Percentiles rank a stretch among this genome's conserved stretches.
These are phyloP conservation scores for Epizoanthus stellaris DNA, from an alignment of 92 coral and sea anemone species.

Conservation along the genomic window DNA sequence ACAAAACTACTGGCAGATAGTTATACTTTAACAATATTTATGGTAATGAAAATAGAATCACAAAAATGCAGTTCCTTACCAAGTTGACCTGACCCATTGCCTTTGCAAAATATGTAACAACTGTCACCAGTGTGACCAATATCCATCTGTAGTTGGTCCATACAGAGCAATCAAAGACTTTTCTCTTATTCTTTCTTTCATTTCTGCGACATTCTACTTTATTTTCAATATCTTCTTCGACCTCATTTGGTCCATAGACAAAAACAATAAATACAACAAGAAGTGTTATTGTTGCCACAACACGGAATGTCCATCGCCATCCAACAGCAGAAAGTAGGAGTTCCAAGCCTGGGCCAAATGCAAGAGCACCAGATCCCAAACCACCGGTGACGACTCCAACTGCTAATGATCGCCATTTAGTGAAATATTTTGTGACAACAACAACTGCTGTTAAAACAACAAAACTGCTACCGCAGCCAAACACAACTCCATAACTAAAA, in stretches of 20 bases:
- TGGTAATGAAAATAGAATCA: neutral
- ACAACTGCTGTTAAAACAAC: neutral
- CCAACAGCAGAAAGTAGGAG: neutral
- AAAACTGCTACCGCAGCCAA: slow-evolving; percentile 33
- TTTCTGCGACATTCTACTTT: neutral
- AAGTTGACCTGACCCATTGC: slow-evolving; percentile 40
- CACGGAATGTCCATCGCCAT: slow-evolving; percentile 10
- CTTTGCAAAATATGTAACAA: slow-evolving; percentile 20
- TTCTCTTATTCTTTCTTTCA: neutral
- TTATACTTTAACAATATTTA: too few relatives aligned
- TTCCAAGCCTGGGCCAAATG: slow-evolving; percentile 11
- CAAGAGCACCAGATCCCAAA: slow-evolving; percentile 15
- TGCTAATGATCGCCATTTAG: slow-evolving; percentile 39
- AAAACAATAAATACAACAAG: neutral
- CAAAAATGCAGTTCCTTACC: slow-evolving; percentile 7
- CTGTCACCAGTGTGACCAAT: slow-evolving; percentile 1
- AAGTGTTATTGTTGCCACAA: neutral
- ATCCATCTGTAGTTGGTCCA: slow-evolving; percentile 32
- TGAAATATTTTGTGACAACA: slow-evolving; percentile 31
- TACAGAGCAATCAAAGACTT: slow-evolving; percentile 15
- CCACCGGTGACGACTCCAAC: slow-evolving; percentile 20
- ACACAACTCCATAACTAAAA: slow-evolving; percentile 36
- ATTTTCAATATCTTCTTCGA: neutral
- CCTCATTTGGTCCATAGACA: slow-evolving; percentile 3
- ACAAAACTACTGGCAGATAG: too few relatives aligned